Conservation (phyloP, 2,797 vertebrate genomes). For the Zalophus californianus region DNA sequence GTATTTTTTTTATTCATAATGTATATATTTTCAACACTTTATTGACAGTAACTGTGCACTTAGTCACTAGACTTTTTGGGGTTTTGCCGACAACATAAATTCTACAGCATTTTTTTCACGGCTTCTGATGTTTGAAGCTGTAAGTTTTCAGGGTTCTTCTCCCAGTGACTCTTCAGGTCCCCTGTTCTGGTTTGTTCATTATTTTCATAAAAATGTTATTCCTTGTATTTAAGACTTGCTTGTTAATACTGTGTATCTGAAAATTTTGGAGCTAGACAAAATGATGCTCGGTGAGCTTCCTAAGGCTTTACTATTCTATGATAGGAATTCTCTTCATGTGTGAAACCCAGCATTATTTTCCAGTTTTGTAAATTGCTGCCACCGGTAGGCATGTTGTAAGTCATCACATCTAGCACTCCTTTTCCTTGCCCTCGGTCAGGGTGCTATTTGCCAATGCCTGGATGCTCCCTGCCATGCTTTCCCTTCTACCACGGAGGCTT, state of each 20-base stretch:
- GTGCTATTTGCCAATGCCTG: accelerated
- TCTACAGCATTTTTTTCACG: background rate
- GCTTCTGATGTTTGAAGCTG: background rate
- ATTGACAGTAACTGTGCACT: background rate
- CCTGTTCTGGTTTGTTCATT: background rate
- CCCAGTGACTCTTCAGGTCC: background rate
- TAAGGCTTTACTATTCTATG: background rate
- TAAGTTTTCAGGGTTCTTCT: background rate
- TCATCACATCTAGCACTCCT: background rate
- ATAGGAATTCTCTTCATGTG: background rate
- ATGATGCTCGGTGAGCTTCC: background rate
- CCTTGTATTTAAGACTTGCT: background rate
- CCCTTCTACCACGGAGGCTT: background rate
- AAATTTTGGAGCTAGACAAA: background rate
- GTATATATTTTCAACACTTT: background rate
- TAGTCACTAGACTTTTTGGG: background rate
- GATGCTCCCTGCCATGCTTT: accelerated
- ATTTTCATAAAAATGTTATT: slow-evolving; percentile 4
- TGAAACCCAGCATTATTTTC: background rate
- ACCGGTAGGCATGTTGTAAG: background rate
- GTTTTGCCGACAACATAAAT: background rate
- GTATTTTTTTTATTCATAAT: slow-evolving; percentile 28
- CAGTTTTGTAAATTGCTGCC: background rate
- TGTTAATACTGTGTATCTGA: background rate
- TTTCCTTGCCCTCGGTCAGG: background rate